Evolutionary conservation across 2,797 vertebrate genomes (phyloP), one percentile per base, ranked within the genome.

Genomic region (Arrhamphus sclerolepis): DNA sequence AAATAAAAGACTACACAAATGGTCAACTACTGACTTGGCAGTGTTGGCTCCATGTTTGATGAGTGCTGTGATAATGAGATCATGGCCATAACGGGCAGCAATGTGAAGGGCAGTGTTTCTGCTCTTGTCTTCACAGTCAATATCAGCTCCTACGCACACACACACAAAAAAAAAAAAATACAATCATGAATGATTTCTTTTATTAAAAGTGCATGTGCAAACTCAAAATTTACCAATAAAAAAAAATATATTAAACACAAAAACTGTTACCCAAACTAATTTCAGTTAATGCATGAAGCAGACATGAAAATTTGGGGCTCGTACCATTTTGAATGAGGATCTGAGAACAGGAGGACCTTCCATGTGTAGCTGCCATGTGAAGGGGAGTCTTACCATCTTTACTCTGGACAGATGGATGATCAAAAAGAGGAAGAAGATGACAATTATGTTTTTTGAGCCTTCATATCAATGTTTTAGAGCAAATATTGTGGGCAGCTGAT

Each of bases 301-400:
- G 58, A 56, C 20, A 22, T 9, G 19, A 9, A 40, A 21, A 29
- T 10, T 20, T 16, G 1, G 5, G 17, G 21, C 20, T 66, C 89
- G 93, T 93, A 99, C 97, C 97, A 66, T 95, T 98, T 80, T 98
- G 95, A 91, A 99, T 97, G 83, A 99, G 95, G 68, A 95, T 95
- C 92, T 98, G 97, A 55, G 96, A 97, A 92, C 96, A 94, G 89
- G 97, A 98, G 92, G 98, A 98, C 89, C 96, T 92, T 83, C 97
- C 97, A 46, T 98, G 96, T 66, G 98, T 95, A 3, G 96, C 96
- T 51, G 97, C 96, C 97, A 98, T 97, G 83, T 98, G 97, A 68
- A 99, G 93, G 31, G 97, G 96, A 50, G 95, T 98, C 91, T 97
- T 98, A 14, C 96, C 95, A 77, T 98, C 97, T 90, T 96, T 97